A percentile compares a stretch with the other conserved stretches of the same genome.
Conservation (phyloP, 2,797 vertebrate genomes). For the Cirrhinus mrigala region DNA sequence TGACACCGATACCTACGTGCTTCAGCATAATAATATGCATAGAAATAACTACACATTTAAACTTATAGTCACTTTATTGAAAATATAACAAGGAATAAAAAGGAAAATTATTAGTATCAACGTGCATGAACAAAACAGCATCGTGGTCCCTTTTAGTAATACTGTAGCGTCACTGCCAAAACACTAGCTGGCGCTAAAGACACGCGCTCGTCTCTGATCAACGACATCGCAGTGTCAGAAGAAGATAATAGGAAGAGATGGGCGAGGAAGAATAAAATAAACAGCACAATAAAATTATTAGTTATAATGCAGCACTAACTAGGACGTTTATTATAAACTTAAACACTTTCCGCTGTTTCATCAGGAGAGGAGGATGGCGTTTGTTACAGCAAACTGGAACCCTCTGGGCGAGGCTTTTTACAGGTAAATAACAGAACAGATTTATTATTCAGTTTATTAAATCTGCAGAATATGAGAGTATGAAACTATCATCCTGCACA, state of each 20-base stretch:
- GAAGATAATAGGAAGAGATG: slow-evolving; percentile 35
- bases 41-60: neutral
- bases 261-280: slow-evolving; percentile 22
- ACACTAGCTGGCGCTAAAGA: neutral
- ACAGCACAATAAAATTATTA: slow-evolving; percentile 15
- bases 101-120: too few species aligned
- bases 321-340: too few species aligned
- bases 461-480: neutral
- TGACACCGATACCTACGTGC: neutral
- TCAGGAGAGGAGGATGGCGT: slow-evolving; percentile 68
- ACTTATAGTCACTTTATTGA: neutral
- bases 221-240: neutral
- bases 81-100: neutral
- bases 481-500: neutral
- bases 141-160: neutral
- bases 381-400: slow-evolving; percentile 85
- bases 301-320: neutral
- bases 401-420: slow-evolving; percentile 83
- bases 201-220: neutral
- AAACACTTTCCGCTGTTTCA: neutral
- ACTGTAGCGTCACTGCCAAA: neutral
- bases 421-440: slow-evolving; percentile 67
- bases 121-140: neutral
- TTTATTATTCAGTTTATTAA: slow-evolving; percentile 3
- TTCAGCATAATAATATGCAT: neutral